Evolutionary conservation across 2,888 invertebrate genomes (phyloP).

Genomic region (Melikaiella ostensackeni): DNA sequence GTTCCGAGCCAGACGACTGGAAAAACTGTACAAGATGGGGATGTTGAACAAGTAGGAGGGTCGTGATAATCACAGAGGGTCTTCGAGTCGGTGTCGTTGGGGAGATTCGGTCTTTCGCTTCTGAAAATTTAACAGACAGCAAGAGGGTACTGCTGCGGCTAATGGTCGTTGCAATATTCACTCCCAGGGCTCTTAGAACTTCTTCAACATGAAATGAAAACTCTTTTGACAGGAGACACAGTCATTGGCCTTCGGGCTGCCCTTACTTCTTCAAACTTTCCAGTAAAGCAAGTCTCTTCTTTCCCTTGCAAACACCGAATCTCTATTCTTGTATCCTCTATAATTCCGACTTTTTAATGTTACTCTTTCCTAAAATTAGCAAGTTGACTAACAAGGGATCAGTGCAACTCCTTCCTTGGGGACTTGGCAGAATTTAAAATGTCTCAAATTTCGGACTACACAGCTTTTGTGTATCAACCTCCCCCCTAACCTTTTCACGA

Average conservation of each 20-base stretch:
- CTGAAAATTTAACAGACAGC: slow-evolving; percentile 30
- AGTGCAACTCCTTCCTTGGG: no score
- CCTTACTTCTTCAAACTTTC: not conserved
- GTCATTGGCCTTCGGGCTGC: slow-evolving; percentile 28
- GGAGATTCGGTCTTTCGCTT: slow-evolving; percentile 22
- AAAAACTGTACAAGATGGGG: slow-evolving; percentile 31
- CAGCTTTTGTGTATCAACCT: no score
- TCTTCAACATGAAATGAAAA: slow-evolving; percentile 34
- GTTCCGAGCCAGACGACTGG: slow-evolving; percentile 30
- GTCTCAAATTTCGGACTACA: no score
- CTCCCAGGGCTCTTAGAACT: slow-evolving; percentile 38
- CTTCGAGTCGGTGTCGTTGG: slow-evolving; percentile 17
- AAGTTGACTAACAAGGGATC: no score
- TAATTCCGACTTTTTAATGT: no score
- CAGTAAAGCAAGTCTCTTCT: not conserved
- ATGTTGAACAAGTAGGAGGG: slow-evolving; percentile 15
- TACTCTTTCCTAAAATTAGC: no score
- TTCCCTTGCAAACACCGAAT: no score
- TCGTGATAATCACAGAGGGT: slow-evolving; percentile 37
- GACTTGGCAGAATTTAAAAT: no score
- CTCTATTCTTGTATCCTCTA: no score
- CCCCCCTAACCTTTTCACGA: no score
- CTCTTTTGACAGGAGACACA: slow-evolving; percentile 46
- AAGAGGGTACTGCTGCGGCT: slow-evolving; percentile 42
- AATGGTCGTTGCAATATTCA: slow-evolving; percentile 57